These are phyloP conservation scores for Nipponia nippon DNA, from an alignment of 2,113 vertebrate species.

Conservation along the genomic window DNA sequence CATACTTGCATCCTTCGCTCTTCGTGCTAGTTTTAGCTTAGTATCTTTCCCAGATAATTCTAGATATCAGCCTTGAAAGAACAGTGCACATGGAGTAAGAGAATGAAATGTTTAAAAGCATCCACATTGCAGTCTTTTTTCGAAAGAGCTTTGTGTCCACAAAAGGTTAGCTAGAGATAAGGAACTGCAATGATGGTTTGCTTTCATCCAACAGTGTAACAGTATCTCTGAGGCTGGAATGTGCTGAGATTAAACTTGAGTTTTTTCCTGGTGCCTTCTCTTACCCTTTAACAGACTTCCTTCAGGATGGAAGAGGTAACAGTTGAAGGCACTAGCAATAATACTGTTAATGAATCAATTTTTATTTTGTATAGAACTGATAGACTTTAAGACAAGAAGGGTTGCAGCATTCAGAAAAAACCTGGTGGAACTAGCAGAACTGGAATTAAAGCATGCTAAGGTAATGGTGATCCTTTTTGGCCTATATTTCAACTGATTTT, in stretches of 20 bases:
- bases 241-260: neutral
- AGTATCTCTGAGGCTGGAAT: neutral
- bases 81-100: neutral
- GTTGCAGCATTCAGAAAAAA: conserved; percentile 98
- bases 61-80: neutral
- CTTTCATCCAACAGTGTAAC: neutral
- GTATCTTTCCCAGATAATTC: neutral
- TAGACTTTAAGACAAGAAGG: conserved; percentile 98
- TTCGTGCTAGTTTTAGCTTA: neutral
- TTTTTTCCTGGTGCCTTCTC: neutral
- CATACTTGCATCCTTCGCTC: neutral
- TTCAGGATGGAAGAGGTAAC: no score
- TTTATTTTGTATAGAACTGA: conserved; percentile 81
- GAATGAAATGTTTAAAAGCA: neutral
- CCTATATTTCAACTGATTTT: neutral
- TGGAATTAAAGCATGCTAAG: conserved; percentile 99
- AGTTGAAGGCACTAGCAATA: neutral
- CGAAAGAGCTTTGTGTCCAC: neutral
- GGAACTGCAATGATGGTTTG: neutral
- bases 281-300: no score
- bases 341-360: neutral
- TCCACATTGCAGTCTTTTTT: neutral
- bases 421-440: conserved; percentile 96
- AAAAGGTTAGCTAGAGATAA: neutral
- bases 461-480: conserved; percentile 64